phyloP scores from a whole-genome alignment of 1,140 invertebrate genomes.

The Anthonomus grandis region DNA sequence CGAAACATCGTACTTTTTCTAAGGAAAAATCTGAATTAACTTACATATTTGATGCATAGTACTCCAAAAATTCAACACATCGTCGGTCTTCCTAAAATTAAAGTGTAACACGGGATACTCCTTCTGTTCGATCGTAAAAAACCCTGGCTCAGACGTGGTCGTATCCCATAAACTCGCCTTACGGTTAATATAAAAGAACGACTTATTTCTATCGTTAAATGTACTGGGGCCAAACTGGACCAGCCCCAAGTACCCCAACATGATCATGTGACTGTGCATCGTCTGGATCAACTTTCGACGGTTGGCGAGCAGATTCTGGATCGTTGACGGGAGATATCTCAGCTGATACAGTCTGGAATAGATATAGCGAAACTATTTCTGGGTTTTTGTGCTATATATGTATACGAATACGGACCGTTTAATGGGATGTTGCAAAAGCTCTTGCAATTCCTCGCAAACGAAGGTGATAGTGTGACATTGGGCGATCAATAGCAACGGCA shows the following conservation, averaged over 20 bases:
- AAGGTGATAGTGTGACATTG: constrained; percentile 63
- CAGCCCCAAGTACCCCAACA: constrained; percentile 66
- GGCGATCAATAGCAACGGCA: constrained; percentile 71
- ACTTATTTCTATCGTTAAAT: constrained; percentile 67
- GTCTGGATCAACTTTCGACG: constrained; percentile 65
- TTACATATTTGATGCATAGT: constrained; percentile 67
- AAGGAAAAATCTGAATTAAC: constrained; percentile 26
- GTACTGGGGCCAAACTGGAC: constrained; percentile 67
- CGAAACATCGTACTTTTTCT: too few species aligned
- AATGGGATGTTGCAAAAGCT: constrained; percentile 65
- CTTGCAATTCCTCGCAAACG: constrained; percentile 56
- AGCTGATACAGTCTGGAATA: constrained; percentile 49
- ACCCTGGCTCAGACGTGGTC: constrained; percentile 58
- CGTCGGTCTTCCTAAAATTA: constrained; percentile 54
- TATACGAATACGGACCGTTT: constrained; percentile 52
- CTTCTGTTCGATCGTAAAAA: constrained; percentile 60
- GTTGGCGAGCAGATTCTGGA: constrained; percentile 55
- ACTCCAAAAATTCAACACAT: constrained; percentile 71
- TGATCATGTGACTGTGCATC: constrained; percentile 56
- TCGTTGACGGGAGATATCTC: constrained; percentile 53
- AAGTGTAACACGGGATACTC: constrained; percentile 57
- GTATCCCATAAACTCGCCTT: constrained; percentile 65
- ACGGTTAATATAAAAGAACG: constrained; percentile 68
- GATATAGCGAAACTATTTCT: not conserved
- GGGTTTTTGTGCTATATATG: not conserved